Evolutionary conservation across 1,140 invertebrate genomes (phyloP).

Genomic region (Episyrphus balteatus): DNA sequence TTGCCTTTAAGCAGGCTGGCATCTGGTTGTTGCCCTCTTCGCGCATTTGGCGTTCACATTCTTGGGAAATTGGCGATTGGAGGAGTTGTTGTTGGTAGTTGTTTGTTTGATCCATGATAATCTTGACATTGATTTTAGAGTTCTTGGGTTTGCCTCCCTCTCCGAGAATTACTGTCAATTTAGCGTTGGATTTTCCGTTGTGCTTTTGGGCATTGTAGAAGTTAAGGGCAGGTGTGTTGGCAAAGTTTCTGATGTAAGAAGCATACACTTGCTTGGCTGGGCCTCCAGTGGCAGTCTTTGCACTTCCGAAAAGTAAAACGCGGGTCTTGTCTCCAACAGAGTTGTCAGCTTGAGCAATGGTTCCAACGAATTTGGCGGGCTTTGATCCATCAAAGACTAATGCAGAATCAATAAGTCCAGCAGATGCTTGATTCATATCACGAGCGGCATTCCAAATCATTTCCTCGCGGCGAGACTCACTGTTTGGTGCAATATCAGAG

Average conservation of each 20-base stretch:
- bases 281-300: constrained; percentile 13
- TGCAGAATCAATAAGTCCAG: constrained; percentile 40
- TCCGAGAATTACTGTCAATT: constrained; percentile 41
- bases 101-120: constrained; percentile 38
- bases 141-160: constrained; percentile 14
- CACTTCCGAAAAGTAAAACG: constrained; percentile 26
- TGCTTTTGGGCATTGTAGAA: constrained; percentile 41
- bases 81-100: constrained; percentile 39
- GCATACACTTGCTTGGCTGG: constrained; percentile 36
- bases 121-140: constrained; percentile 36
- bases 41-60: constrained; percentile 42
- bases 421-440: constrained; percentile 33
- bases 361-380: constrained; percentile 36
- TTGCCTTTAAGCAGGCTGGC: constrained; percentile 42
- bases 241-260: constrained; percentile 31
- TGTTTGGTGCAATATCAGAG: constrained; percentile 29
- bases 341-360: constrained; percentile 41
- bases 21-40: constrained; percentile 40
- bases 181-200: constrained; percentile 37
- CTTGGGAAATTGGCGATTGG: constrained; percentile 26
- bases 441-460: constrained; percentile 39
- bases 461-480: constrained; percentile 38
- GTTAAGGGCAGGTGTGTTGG: constrained; percentile 40
- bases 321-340: constrained; percentile 42
- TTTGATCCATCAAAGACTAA: constrained; percentile 40